These are phyloP conservation scores for Isotomurus palustris DNA, from an alignment of 2,888 invertebrate species.

Conservation along the genomic window DNA sequence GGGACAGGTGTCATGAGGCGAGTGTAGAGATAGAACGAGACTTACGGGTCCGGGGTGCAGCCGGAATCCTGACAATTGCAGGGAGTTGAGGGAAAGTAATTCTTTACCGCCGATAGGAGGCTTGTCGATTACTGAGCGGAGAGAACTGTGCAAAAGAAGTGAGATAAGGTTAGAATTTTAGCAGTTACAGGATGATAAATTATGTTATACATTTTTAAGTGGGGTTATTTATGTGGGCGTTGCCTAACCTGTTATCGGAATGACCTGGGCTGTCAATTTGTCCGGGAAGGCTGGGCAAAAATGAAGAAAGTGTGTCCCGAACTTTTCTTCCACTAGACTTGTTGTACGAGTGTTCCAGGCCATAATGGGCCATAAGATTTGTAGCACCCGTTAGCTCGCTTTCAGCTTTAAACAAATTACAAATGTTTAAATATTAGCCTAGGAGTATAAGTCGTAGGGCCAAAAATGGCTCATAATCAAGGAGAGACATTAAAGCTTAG, in stretches of 20 bases:
- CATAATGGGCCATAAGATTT: conserved; percentile 94
- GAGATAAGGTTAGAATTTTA: too few species aligned
- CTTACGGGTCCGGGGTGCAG: conserved; percentile 86
- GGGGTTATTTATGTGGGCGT: too few species aligned
- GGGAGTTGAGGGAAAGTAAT: conserved; percentile 74
- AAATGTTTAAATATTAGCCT: neutral
- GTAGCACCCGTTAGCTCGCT: conserved; percentile 92
- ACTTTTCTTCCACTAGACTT: conserved; percentile 96
- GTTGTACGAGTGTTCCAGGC: conserved; percentile 92
- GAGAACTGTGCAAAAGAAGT: too few species aligned
- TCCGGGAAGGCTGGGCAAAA: conserved; percentile 90
- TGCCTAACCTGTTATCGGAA: conserved; percentile 62
- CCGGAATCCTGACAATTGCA: conserved; percentile 87
- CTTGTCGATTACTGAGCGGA: conserved; percentile 91
- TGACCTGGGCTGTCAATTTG: conserved; percentile 87
- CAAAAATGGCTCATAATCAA: too few species aligned
- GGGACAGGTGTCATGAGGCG: neutral
- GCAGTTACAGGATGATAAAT: too few species aligned
- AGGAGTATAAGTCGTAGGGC: too few species aligned
- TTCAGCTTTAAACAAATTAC: conserved; percentile 60
- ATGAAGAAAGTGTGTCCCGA: conserved; percentile 90
- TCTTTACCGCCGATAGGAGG: conserved; percentile 91
- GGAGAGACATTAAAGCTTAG: too few species aligned
- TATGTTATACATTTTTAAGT: too few species aligned
- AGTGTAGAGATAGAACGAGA: neutral